phyloP scores from a whole-genome alignment of 2,888 invertebrate genomes.

The Reticulitermes lucifugus region DNA sequence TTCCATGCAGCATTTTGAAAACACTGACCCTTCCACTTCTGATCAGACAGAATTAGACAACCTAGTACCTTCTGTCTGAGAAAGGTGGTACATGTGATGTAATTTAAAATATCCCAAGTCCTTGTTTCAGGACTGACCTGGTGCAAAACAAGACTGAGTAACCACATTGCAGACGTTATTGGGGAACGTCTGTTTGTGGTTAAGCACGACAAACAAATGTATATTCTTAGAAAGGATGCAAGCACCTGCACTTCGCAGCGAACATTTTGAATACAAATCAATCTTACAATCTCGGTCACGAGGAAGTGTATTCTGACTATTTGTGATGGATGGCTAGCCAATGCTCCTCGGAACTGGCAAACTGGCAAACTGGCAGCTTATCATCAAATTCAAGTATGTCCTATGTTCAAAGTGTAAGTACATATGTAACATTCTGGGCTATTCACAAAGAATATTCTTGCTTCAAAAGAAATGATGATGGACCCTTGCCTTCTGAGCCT shows the following conservation, averaged over 20 bases:
- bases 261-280: conserved; percentile 2
- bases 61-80: neutral
- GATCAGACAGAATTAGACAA: neutral
- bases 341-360: too few species aligned
- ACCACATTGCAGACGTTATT: neutral
- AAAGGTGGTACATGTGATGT: neutral
- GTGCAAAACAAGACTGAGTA: neutral
- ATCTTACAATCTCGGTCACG: conserved; percentile 18
- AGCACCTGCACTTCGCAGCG: neutral
- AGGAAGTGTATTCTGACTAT: conserved; percentile 25
- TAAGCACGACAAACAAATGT: conserved; percentile 1
- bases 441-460: neutral
- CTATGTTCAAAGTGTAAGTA: too few species aligned
- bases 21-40: neutral
- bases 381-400: too few species aligned
- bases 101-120: conserved; percentile 19
- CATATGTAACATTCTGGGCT: neutral
- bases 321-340: conserved; percentile 12
- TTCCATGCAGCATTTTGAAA: conserved; percentile 30
- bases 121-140: conserved; percentile 9
- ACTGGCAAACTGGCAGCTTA: too few species aligned
- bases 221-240: neutral
- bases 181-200: too few species aligned
- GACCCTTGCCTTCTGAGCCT: neutral
- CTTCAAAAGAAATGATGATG: neutral